Evolutionary conservation across 2,888 invertebrate genomes (phyloP).

Genomic region (Phengaris alcon): DNA sequence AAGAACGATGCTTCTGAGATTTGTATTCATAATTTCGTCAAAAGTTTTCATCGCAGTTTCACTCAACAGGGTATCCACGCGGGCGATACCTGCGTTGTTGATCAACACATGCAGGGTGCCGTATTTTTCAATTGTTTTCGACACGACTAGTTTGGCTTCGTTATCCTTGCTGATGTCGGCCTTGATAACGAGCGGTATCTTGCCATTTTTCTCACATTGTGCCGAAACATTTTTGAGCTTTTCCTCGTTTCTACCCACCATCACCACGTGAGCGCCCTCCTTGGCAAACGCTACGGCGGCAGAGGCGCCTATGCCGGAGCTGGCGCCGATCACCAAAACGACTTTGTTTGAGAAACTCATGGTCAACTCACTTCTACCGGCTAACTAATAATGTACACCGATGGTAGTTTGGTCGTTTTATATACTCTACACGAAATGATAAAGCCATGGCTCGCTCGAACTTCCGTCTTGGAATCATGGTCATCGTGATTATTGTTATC

Average conservation of each 20-base stretch:
- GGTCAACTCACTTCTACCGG: background rate
- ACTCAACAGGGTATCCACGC: constrained; percentile 38
- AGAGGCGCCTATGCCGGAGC: constrained; percentile 58
- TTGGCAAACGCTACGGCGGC: constrained; percentile 48
- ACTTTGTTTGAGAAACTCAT: constrained; percentile 57
- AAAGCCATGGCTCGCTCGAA: too few relatives aligned
- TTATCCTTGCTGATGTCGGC: constrained; percentile 48
- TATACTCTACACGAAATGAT: background rate
- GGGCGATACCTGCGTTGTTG: constrained; percentile 50
- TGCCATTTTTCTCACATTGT: constrained; percentile 45
- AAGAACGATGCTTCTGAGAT: constrained; percentile 45
- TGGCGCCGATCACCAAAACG: constrained; percentile 58
- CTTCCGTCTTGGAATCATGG: too few relatives aligned
- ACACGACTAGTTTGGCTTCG: constrained; percentile 42
- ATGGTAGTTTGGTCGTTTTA: background rate
- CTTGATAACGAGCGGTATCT: constrained; percentile 42
- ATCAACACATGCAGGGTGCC: constrained; percentile 50
- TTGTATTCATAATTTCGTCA: constrained; percentile 47
- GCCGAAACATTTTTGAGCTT: constrained; percentile 48
- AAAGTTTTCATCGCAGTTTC: constrained; percentile 43
- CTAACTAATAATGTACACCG: background rate
- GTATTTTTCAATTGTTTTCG: constrained; percentile 45
- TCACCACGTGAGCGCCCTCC: constrained; percentile 50
- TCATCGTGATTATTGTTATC: background rate
- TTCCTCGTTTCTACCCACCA: constrained; percentile 55